Evolutionary conservation across 1,140 invertebrate species (phyloP), one percentile per base, ranked within the genome.

Genomic region (Drosophila asahinai): DNA sequence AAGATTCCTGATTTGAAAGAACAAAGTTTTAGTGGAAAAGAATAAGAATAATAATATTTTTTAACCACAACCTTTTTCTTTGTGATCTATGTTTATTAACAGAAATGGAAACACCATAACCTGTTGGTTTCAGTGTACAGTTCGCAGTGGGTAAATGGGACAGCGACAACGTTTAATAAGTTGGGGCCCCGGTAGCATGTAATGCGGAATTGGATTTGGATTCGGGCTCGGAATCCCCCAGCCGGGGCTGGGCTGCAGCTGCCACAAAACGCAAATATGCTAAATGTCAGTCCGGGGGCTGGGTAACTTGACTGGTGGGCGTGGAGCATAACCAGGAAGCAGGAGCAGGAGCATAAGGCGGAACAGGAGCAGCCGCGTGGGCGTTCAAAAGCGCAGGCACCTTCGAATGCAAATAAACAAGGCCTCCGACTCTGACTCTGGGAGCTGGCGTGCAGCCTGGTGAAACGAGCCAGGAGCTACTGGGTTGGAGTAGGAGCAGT

Each of bases 141-240:
- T 84, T 89, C 84, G 84, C 84, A 87, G 78, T 90, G 64, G 78
- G 42, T 82, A 86, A 89, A 84, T 86, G 86, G 86, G 67, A 81
- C 86, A 89, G 86, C 84, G 86, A 86, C 86, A 89, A 89, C 78
- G 81, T 89, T 89, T 90, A 89, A 89, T 89, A 86, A 89, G 86
- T 89, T 89, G 83, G 78, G 86, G 54, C 54, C 86, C 78, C 81
- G 78, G 84, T 77, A 80, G 86, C 77, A 73, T 86, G 84, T 89
- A 89, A 90, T 89, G 82, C 78, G 86, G 84, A 89, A 89, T 89
- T 89, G 81, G 84, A 81, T 89, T 86, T 86, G 81, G 72, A 83
- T 80, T 83, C 72, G 60, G 66, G 58, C n/a, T 62, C 27, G 42
- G 54, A 66, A 59, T 68, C 67, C 71, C 61, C 60, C 43, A 64